Percentiles rank a stretch among this genome's conserved stretches.
phyloP scores from a whole-genome alignment of 2,113 vertebrate genomes.

The Nothoprocta perdicaria region DNA sequence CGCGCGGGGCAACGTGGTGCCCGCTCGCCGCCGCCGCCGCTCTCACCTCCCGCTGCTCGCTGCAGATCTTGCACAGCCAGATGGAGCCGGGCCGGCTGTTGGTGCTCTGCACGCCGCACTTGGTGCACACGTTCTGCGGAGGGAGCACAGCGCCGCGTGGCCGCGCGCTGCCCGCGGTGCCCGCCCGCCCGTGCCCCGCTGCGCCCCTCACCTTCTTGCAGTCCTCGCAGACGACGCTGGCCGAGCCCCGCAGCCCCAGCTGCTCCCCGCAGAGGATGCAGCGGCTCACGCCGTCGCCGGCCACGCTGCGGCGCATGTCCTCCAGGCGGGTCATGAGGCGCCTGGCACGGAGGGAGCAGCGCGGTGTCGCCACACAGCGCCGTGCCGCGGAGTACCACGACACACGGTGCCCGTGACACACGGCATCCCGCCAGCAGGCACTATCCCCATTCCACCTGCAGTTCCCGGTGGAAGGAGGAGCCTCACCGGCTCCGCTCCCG shows the following conservation, averaged over 20 bases:
- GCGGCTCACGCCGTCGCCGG: constrained; percentile 87
- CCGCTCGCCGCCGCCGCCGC: neutral
- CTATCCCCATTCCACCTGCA: too few relatives aligned
- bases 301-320: constrained; percentile 86
- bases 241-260: constrained; percentile 81
- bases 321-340: constrained; percentile 89
- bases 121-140: constrained; percentile 89
- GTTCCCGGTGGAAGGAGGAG: too few relatives aligned
- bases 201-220: constrained; percentile 88
- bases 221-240: constrained; percentile 88
- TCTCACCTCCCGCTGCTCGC: constrained; percentile 91
- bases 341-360: constrained; percentile 68
- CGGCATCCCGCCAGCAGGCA: too few relatives aligned
- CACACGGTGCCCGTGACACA: too few relatives aligned
- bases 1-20: too few relatives aligned
- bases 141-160: neutral
- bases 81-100: constrained; percentile 80
- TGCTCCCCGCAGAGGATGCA: constrained; percentile 91
- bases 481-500: too few relatives aligned
- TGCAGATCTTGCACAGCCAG: constrained; percentile 96
- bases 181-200: too few relatives aligned
- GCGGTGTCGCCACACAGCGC: neutral
- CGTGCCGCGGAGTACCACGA: too few relatives aligned
- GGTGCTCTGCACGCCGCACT: constrained; percentile 86
- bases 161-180: too few relatives aligned